Base-by-base conservation (phyloP, 2,888 invertebrate genomes). In the Timema cristinae region DNA sequence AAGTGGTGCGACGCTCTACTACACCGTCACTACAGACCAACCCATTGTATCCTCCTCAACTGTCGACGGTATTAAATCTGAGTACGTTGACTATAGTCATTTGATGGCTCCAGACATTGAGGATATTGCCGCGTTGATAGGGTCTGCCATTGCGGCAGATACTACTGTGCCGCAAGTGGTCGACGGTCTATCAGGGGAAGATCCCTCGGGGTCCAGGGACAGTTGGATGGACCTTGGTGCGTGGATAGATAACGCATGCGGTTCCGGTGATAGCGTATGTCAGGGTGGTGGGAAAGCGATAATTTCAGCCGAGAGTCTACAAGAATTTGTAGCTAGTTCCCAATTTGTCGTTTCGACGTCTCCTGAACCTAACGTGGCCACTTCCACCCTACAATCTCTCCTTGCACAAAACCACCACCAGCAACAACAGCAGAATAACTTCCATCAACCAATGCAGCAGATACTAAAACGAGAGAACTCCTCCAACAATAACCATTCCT, bases 151-250 rank as follows among this genome's bases (percentile, higher is more conserved):
- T 77, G 94, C 93, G 1, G 94, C 93, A 1, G 94, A 94, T 79
- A 93, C 94, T 10, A 94, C 94, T 0, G 93, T 93, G 54, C 90
- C 91, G n/a, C 32, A 32, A 32, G 88, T 81, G 80, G 82, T 76
- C 74, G 86, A 87, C n/a, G 88, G 88, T 75, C 73, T 78, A 49
- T 84, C 84, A 50, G 83, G 83, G 50, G 92, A 92, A 76, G 91
- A 91, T 70, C 90, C 90, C 0, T 78, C 79, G 68, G 78, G 78
- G 10, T 92, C 92, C 0, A 85, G 92, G 73, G 93, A 94, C 77
- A 91, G 90, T 77, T 95, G 94, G 94, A 92, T 93, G 87, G 94
- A 94, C 80, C 85, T 94, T 70, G 94, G 94, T 75, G 91, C 92
- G 72, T 94, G 92, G 92, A 93, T 95, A 77, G 91, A 92, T 74